A percentile compares a stretch with the other conserved stretches of the same genome.
These are phyloP conservation scores for Lomographa bimaculata DNA, from an alignment of 2,888 invertebrate species.

Conservation along the genomic window DNA sequence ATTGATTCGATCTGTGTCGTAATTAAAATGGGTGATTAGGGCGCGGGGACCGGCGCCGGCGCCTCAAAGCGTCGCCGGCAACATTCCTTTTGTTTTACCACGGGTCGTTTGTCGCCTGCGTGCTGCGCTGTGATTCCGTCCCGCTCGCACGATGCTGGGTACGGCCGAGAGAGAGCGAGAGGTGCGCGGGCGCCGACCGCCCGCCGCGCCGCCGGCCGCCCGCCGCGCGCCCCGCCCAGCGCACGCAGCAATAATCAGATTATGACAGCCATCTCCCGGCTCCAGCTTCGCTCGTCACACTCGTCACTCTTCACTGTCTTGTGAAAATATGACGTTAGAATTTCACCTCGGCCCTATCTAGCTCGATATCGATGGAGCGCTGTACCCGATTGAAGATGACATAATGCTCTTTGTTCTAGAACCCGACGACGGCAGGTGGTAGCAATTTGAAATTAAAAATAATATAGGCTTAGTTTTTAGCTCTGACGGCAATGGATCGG, in stretches of 20 bases:
- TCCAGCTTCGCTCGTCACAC: conserved; percentile 63
- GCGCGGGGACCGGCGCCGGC: conserved; percentile 80
- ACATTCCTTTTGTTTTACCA: conserved; percentile 84
- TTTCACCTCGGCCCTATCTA: conserved; percentile 20
- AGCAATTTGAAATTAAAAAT: conserved; percentile 24
- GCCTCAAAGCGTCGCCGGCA: conserved; percentile 82
- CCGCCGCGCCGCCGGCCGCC: conserved; percentile 70
- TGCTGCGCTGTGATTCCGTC: conserved; percentile 55
- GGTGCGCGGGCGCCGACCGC: conserved; percentile 78
- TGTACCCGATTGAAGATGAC: conserved; percentile 40
- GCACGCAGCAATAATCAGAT: conserved; percentile 78
- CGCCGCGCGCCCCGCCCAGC: conserved; percentile 69
- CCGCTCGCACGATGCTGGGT: conserved; percentile 32
- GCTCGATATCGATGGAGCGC: conserved; percentile 37
- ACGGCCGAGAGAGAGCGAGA: conserved; percentile 54
- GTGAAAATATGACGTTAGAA: conserved; percentile 58
- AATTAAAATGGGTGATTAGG: conserved; percentile 84
- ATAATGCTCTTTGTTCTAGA: conserved; percentile 50
- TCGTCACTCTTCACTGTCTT: conserved; percentile 67
- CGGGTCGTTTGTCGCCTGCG: conserved; percentile 82
- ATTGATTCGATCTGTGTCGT: conserved; percentile 84
- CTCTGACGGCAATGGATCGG: too few relatives aligned
- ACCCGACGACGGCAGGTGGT: conserved; percentile 44
- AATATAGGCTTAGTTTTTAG: conserved; percentile 12
- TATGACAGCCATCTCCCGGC: conserved; percentile 76